Base-by-base conservation (phyloP, 2,113 vertebrate genomes). In the Stigmatopora nigra region DNA sequence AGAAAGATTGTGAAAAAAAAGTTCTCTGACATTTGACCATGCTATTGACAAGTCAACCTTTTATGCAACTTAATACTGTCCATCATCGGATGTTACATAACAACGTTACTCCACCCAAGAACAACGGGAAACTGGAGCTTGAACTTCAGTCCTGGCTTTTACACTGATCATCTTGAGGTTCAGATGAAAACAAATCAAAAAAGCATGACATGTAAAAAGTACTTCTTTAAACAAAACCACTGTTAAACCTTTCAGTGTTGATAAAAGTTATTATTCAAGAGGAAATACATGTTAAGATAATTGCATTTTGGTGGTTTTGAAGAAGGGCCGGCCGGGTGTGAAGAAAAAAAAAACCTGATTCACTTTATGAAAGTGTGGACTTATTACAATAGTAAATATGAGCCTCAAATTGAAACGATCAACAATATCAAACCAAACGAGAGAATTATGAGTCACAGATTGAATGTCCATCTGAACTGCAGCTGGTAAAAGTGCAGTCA, bases 391-490 rank as follows among this genome's bases (percentile, higher is more conserved):
- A 31, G 53, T 14, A 56, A 31, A 31, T 16, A 56, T 56, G 38
- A 38, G 5, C 19, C n/a, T 45, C 19, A 14, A 61, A 61, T 22
- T 12, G 45, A 61, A 61, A 61, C 19, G 20, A n/a, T 22, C n/a
- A 44, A 45, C 19, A 13, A 45, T 20, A 7, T 60, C 16, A 20
- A 60, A 45, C 44, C 9, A 14, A 61, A 63, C 51, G 53, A 52
- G 35, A 60, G 19, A 13, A 46, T 41, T 41, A 60, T 25, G 13
- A 59, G 20, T 73, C 19, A 61, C 35, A 49, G 63, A 71, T 20
- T 65, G 63, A 73, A 70, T 2, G 52, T 60, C 55, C 20, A 10
- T 70, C 46, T 36, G 71, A 65, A 67, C 67, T 44, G 38, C 64
- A 71, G 45, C 75, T 52, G 41, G 51, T 38, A 57, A 9, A 60